Base-by-base conservation (phyloP, 2,888 invertebrate genomes). In the Bellardia bayeri region DNA sequence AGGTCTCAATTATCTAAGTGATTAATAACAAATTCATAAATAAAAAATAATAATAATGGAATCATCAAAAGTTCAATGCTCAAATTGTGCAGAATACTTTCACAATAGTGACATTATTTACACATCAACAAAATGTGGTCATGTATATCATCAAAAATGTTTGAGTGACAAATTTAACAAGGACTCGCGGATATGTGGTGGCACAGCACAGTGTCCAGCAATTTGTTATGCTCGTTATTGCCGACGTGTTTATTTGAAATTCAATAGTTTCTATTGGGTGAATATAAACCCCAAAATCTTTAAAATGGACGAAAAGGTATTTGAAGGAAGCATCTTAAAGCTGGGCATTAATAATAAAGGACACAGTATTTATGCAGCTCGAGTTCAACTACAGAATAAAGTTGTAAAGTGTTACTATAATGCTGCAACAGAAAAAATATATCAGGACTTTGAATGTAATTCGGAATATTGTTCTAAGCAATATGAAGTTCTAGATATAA, bases 301-400 rank as follows among this genome's bases (percentile, higher is more conserved):
- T 9, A 30, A 49, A 51, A 9, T 5, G 3, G 33, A 69, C 14
- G 69, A 51, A 33, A 51, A 11, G 33, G 14, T 51, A 14, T 69
- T 69, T 14, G 51, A 33, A 33, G 37, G 9, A n/a, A 13, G 3
- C 3, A 14, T 51, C 3, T 33, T 69, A 42, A 69, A n/a, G 49
- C 37, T 69, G 51, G 69, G 69, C 7, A 33, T 14, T n/a, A 69
- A 69, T 23, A 49, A 30, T 1, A 16, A 51, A 4, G 69, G 69
- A 7, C 51, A 69, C 37, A 69, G 33, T 69, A 69, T 69, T 33
- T 69, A 69, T 51, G 69, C 54, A n/a, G 69, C 69, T 11, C 33
- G 69, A 14, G 69, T 54, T 14, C 13, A 30, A 7, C 51, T 54
- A 9, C 51, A 33, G 8, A 11, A 69, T 49, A 33, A 33, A 14